phyloP scores from a whole-genome alignment of 2,888 invertebrate genomes.

The Pilophorus perplexus region DNA sequence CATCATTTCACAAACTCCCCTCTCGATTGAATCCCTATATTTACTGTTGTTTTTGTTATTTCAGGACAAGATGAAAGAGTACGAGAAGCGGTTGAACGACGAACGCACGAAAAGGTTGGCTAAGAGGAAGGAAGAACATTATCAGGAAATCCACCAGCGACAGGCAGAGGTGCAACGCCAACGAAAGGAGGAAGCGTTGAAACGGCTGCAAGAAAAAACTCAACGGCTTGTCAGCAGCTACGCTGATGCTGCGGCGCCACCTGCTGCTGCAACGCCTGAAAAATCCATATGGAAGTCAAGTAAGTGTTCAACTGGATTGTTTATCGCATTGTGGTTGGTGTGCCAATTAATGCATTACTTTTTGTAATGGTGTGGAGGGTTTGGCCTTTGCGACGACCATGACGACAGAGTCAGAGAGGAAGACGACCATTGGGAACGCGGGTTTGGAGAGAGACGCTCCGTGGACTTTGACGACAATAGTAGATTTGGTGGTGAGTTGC shows the following conservation, averaged over 20 bases:
- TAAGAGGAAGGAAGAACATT: constrained; percentile 66
- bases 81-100: constrained; percentile 60
- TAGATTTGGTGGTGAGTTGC: not conserved
- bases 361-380: too few species aligned
- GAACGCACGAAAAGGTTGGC: constrained; percentile 65
- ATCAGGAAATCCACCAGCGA: constrained; percentile 66
- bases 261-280: constrained; percentile 24
- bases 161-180: constrained; percentile 64
- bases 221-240: constrained; percentile 50
- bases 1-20: too few species aligned
- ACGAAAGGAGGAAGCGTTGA: constrained; percentile 70
- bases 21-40: not conserved
- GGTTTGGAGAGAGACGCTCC: not conserved
- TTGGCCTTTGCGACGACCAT: not conserved
- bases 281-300: constrained; percentile 41
- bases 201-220: constrained; percentile 58
- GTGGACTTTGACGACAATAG: not conserved
- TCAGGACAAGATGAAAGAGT: constrained; percentile 65
- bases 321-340: too few species aligned
- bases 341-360: too few species aligned
- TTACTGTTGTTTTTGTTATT: constrained; percentile 31
- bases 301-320: constrained; percentile 29
- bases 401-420: not conserved
- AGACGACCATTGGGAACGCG: too few species aligned
- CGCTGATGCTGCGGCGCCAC: constrained; percentile 43